Evolutionary conservation across 1,140 invertebrate genomes (phyloP), one percentile per base, ranked within the genome.

Genomic region (Trichonephila clavata): DNA sequence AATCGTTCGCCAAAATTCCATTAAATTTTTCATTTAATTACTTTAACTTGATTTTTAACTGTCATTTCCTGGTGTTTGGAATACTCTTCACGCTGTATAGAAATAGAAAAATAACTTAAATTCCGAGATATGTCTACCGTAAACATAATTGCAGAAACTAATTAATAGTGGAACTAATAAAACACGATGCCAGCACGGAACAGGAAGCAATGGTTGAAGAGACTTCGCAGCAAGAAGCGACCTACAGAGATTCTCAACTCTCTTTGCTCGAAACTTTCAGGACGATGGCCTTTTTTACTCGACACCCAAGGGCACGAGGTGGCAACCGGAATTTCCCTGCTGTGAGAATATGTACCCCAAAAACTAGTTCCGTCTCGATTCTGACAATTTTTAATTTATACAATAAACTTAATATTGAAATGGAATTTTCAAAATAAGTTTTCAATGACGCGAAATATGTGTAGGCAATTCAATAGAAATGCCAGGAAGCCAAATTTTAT

Each of bases 291-390:
- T 92, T 63, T 27, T 92, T 71, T 32, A 24, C 65, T 50, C 24
- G 50, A 80, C 71, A 92, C 90, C 90, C 81, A 92, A 80, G 90
- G 90, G 90, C 90, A 92, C 81, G 20, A 50, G 80, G 60, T 43
- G 43, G 43, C 43, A 84, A 57, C 83, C 43, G 83, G 50, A 84
- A 84, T 84, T 84, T 14, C 83, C 83, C 43, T n/a, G 21, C 57
- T 27, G 14, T 20, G 57, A 24, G 57, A 27, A 60, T 84, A n/a
- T 60, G 50, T 50, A 24, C 50, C 50, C 7, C 7, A 71, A 71
- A 18, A 21, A 27, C 18, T 7, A 14, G 20, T 20, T 71, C 27
- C 2, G 16, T 71, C 21, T 71, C 6, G 0, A 27, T 20, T 27
- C 27, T 16, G 65, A 71, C 21, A 71, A 10, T 20, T 71, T 27